These are phyloP conservation scores for Meandrusa payeni DNA, from an alignment of 2,888 invertebrate species.

Conservation along the genomic window DNA sequence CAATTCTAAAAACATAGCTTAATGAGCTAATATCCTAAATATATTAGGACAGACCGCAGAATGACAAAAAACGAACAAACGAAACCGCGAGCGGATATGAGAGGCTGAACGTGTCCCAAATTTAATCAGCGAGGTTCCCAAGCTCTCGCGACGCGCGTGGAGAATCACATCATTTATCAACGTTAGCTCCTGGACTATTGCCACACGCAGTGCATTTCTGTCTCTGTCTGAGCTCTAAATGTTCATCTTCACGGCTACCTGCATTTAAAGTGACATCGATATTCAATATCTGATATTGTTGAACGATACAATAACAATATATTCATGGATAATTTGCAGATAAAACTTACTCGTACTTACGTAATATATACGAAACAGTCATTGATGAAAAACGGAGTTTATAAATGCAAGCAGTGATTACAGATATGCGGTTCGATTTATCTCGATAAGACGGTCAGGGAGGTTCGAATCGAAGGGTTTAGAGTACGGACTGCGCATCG, in stretches of 20 bases:
- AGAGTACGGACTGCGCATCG: no score
- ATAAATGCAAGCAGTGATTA: no score
- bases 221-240: constrained; percentile 5
- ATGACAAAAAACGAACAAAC: constrained; percentile 29
- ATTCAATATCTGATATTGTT: no score
- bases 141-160: constrained; percentile 38
- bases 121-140: constrained; percentile 44
- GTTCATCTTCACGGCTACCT: constrained; percentile 8
- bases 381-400: no score
- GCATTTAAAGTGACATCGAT: no score
- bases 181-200: constrained; percentile 27
- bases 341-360: no score
- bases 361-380: no score
- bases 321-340: no score
- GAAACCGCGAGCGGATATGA: constrained; percentile 33
- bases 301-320: no score
- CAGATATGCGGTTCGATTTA: no score
- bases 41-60: constrained; percentile 28
- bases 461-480: no score
- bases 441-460: no score
- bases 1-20: not conserved
- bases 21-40: constrained; percentile 19
- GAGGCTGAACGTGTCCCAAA: constrained; percentile 33
- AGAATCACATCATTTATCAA: constrained; percentile 48
- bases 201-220: constrained; percentile 6